Percentiles rank a stretch among this genome's conserved stretches.
These are phyloP conservation scores for Lamellibrachia satsuma DNA, from an alignment of 2,888 invertebrate genomes.

Conservation along the genomic window DNA sequence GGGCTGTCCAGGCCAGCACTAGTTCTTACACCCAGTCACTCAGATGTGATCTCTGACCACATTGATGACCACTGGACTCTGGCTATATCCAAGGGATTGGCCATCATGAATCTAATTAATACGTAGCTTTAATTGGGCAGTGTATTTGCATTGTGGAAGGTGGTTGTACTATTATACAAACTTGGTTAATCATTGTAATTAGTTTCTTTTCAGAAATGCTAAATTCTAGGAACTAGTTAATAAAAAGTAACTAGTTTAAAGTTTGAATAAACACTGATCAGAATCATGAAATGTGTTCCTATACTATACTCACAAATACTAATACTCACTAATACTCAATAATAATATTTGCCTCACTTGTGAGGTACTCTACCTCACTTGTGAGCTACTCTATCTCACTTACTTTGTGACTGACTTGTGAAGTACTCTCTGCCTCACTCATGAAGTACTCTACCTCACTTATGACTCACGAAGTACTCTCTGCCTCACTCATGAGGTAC, in stretches of 20 bases:
- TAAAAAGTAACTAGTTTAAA: not conserved
- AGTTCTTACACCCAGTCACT: not conserved
- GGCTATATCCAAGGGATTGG: not conserved
- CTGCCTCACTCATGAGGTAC: not conserved
- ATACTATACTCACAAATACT: too few species aligned
- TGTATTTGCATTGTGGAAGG: not conserved
- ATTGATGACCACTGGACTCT: not conserved
- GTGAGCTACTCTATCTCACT: not conserved
- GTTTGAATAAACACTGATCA: not conserved
- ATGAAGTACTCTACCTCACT: not conserved
- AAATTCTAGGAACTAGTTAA: not conserved
- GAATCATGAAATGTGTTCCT: not conserved
- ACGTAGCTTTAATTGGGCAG: not conserved
- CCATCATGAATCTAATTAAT: not conserved
- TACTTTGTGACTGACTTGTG: not conserved
- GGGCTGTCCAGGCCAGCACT: not conserved
- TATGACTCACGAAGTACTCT: not conserved
- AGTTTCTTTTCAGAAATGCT: conserved; percentile 1
- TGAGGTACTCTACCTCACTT: not conserved
- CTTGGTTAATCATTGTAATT: not conserved
- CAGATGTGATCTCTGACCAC: not conserved
- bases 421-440: not conserved
- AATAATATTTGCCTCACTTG: not conserved
- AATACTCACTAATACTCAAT: not conserved
- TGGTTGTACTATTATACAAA: not conserved